A percentile compares a stretch with the other conserved stretches of the same genome.
phyloP scores from a whole-genome alignment of 2,888 invertebrate species.

The Pocota personata region DNA sequence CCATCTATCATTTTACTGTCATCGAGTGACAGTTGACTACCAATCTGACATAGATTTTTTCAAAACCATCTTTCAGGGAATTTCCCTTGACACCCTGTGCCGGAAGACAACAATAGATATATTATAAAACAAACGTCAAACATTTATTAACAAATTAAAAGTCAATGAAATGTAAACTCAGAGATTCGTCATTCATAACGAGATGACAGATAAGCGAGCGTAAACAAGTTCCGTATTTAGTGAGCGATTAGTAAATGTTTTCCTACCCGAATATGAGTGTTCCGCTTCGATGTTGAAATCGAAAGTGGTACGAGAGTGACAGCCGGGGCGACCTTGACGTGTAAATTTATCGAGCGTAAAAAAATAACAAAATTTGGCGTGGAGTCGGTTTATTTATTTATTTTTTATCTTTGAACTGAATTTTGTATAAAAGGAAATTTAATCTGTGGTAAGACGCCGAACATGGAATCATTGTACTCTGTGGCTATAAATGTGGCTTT shows the following conservation, averaged over 20 bases:
- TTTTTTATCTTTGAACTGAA: neutral
- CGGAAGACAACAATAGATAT: slow-evolving; percentile 39
- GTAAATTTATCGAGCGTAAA: slow-evolving; percentile 59
- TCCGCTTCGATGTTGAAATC: slow-evolving; percentile 36
- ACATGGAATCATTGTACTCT: slow-evolving; percentile 33
- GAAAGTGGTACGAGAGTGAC: slow-evolving; percentile 52
- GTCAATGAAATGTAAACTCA: slow-evolving; percentile 11
- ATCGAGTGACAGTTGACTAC: slow-evolving; percentile 1
- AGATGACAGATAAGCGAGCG: slow-evolving; percentile 52
- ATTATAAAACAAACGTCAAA: slow-evolving; percentile 13
- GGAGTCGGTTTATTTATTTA: slow-evolving; percentile 11
- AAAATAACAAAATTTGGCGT: slow-evolving; percentile 40
- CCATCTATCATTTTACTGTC: slow-evolving; percentile 40
- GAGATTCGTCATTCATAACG: slow-evolving; percentile 18
- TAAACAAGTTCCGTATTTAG: slow-evolving; percentile 44
- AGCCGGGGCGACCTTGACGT: slow-evolving; percentile 60
- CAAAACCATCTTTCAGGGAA: neutral
- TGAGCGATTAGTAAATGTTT: slow-evolving; percentile 49
- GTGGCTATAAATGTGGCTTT: neutral
- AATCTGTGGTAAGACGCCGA: slow-evolving; percentile 32
- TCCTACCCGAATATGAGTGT: slow-evolving; percentile 22
- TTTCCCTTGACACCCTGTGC: slow-evolving; percentile 4
- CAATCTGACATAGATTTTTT: neutral
- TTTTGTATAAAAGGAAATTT: slow-evolving; percentile 57
- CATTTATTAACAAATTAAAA: neutral